phyloP scores from a whole-genome alignment of 2,113 vertebrate genomes.

The Nerophis lumbriciformis region DNA sequence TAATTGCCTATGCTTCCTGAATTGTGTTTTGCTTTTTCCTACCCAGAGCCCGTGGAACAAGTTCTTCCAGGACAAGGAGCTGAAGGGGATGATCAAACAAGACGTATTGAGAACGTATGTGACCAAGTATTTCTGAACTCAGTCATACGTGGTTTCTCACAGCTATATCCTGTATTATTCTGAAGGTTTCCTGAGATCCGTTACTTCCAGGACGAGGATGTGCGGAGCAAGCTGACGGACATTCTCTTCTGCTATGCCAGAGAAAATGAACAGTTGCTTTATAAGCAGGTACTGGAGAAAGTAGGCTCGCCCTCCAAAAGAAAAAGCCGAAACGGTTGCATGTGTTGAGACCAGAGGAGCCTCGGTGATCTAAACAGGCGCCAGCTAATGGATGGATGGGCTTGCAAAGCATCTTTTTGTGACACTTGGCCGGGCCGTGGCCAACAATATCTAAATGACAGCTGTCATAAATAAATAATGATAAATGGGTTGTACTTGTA shows the following conservation, averaged over 20 bases:
- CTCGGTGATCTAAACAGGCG: slow-evolving; percentile 46
- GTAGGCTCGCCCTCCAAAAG: background rate
- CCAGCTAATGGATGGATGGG: slow-evolving; percentile 33
- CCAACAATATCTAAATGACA: slow-evolving; percentile 60
- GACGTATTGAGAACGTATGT: slow-evolving; percentile 94
- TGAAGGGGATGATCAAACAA: slow-evolving; percentile 95
- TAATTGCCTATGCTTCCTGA: background rate
- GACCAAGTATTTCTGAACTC: background rate
- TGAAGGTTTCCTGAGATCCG: slow-evolving; percentile 94
- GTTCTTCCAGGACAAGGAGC: slow-evolving; percentile 99
- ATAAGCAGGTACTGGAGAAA: slow-evolving; percentile 84
- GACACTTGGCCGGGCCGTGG: slow-evolving; percentile 44
- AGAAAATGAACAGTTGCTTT: slow-evolving; percentile 97
- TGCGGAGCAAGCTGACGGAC: slow-evolving; percentile 95
- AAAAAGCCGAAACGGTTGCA: background rate
- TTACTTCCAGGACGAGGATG: slow-evolving; percentile 93
- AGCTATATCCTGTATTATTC: background rate
- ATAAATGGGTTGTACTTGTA: too few species aligned
- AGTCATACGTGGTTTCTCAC: background rate
- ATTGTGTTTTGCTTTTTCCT: background rate
- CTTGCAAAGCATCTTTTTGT: slow-evolving; percentile 43
- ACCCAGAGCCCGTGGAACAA: slow-evolving; percentile 95
- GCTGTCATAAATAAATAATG: too few species aligned
- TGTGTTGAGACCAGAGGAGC: slow-evolving; percentile 16
- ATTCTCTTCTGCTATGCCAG: slow-evolving; percentile 97